Base-by-base conservation (phyloP, 2,888 invertebrate species). In the Ecliptopera silaceata region DNA sequence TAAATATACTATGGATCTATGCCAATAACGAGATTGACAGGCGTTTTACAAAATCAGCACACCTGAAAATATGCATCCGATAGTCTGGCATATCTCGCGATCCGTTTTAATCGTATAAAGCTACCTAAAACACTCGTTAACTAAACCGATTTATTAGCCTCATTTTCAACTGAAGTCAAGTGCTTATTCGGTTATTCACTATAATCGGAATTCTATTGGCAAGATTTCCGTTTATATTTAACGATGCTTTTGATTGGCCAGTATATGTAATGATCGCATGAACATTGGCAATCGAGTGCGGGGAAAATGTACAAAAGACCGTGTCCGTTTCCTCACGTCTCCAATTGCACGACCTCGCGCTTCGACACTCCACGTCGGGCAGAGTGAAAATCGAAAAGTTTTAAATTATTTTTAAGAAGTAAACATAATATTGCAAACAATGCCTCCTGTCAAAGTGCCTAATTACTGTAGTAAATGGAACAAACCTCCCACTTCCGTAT, bases 401-500 rank as follows among this genome's bases (percentile, higher is more conserved):
- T 26, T 18, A 12, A 36, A 12, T 1, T 38, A 55, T 61, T 36
- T 15, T 50, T 17, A 32, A 29, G 36, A 44, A 26, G 44, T 41
- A 11, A 46, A 74, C 65, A 71, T 69, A 75, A 67, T 56, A 52
- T 47, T 34, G 36, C 36, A 2, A 31, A 47, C 26, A 11, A 59
- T 91, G 89, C 79, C 91, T 51, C 86, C 89, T n/a, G 80, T 90
- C 62, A 87, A 89, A 72, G 76, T 88, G 70, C 84, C 86, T 45
- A 86, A 84, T 63, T 82, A 77, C 50, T 54, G 54, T 26, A 81
- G 76, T 61, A 90, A 90, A 68, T 93, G 93, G 92, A 87, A 82
- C 54, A 91, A 90, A 65, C 93, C 93, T 47, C 93, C 94, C 49
- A 94, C 95, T 15, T 81, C 93, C 53, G 93, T 95, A 56, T 97